A percentile compares a stretch with the other conserved stretches of the same genome.
These are phyloP conservation scores for Excalfactoria chinensis DNA, from an alignment of 2,113 vertebrate species.

Conservation along the genomic window DNA sequence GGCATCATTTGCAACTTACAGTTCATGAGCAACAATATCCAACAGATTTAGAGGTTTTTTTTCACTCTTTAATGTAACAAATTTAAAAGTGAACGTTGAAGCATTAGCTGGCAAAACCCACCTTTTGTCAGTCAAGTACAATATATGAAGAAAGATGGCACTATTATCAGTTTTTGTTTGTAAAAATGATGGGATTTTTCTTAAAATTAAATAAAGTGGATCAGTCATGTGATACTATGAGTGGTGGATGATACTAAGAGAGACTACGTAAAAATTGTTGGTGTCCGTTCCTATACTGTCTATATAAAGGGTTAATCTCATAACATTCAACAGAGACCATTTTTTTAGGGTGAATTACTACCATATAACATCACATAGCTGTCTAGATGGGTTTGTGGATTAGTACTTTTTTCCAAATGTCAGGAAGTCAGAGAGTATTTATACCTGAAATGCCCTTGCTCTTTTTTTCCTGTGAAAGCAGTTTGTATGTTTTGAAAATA, in stretches of 20 bases:
- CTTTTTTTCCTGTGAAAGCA: not conserved
- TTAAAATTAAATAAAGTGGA: not conserved
- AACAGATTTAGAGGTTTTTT: not conserved
- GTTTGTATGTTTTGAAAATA: not conserved
- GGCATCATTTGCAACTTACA: not conserved
- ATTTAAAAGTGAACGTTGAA: constrained; percentile 11
- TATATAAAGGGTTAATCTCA: not conserved
- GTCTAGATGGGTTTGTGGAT: not conserved
- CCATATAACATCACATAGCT: not conserved
- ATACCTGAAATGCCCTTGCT: not conserved
- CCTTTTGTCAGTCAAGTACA: not conserved
- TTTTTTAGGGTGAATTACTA: not conserved
- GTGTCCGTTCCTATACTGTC: not conserved
- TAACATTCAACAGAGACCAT: not conserved
- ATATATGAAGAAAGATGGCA: not conserved
- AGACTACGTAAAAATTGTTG: not conserved
- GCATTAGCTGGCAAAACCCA: not conserved
- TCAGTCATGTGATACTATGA: not conserved
- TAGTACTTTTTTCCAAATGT: not conserved
- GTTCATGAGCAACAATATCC: not conserved
- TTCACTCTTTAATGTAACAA: not conserved
- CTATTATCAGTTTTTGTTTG: not conserved
- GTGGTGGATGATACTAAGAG: not conserved
- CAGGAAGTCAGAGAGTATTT: not conserved
- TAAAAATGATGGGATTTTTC: not conserved